Conservation (phyloP, 2,888 invertebrate genomes). For the Catocala nupta region DNA sequence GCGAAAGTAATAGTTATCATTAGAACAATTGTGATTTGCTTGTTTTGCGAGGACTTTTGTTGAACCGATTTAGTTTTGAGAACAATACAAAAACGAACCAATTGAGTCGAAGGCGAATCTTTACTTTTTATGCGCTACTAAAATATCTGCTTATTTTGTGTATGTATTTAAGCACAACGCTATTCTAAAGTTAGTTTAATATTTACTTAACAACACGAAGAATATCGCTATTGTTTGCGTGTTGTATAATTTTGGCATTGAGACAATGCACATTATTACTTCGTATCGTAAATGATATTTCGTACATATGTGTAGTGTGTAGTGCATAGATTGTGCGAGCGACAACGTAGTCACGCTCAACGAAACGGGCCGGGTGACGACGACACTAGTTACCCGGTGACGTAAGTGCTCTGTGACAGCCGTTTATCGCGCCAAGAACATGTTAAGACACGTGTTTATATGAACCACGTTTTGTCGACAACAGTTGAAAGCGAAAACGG, state of each 20-base stretch:
- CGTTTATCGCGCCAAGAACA: conserved; percentile 7
- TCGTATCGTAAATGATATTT: background rate
- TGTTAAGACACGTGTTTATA: conserved; percentile 12
- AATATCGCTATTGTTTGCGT: too few relatives aligned
- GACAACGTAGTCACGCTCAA: conserved; percentile 3
- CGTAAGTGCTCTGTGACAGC: conserved; percentile 1
- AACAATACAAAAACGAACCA: too few relatives aligned
- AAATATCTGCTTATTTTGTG: too few relatives aligned
- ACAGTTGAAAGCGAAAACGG: background rate
- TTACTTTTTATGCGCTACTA: too few relatives aligned
- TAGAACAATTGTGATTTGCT: too few relatives aligned
- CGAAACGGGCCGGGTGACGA: conserved; percentile 5
- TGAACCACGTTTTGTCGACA: conserved; percentile 10
- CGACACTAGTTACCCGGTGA: background rate
- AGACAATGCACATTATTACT: background rate
- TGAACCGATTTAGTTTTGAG: too few relatives aligned
- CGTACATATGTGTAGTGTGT: background rate
- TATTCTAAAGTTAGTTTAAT: too few relatives aligned
- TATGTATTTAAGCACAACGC: too few relatives aligned
- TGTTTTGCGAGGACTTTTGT: too few relatives aligned
- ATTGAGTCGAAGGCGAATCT: too few relatives aligned
- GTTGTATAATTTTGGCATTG: conserved; percentile 5
- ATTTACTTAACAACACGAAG: too few relatives aligned
- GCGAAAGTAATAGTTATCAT: too few relatives aligned
- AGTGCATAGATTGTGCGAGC: background rate